These are phyloP conservation scores for Umimayanthus kanabou DNA, from an alignment of 92 coral and sea anemone genomes.

Conservation along the genomic window DNA sequence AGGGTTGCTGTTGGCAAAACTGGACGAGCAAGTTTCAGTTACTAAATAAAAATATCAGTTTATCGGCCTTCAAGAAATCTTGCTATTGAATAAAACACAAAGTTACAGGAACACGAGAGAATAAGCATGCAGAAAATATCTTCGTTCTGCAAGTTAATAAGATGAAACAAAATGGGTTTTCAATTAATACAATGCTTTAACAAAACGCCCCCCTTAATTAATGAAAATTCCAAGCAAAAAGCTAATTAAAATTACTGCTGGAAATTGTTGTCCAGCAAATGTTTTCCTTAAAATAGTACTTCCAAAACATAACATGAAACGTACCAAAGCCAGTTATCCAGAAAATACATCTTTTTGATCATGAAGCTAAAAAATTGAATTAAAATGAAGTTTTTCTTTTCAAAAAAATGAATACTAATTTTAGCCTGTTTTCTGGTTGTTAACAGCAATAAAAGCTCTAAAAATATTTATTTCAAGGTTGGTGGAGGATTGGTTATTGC, in stretches of 20 bases:
- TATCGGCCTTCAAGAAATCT: neutral
- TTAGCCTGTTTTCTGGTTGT: neutral
- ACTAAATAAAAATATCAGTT: neutral
- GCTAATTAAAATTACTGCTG: neutral
- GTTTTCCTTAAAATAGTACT: neutral
- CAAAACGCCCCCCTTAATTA: neutral
- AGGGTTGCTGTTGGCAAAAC: neutral
- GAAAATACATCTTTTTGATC: no score
- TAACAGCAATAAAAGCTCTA: neutral
- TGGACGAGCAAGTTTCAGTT: neutral
- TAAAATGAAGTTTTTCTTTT: no score
- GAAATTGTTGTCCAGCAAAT: neutral
- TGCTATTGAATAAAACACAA: neutral
- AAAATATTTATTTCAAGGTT: no score
- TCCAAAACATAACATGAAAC: neutral
- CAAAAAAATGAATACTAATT: no score
- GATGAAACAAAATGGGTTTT: neutral
- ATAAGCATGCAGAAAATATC: neutral
- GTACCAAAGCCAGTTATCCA: neutral
- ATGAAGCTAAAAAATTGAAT: neutral
- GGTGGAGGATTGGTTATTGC: neutral
- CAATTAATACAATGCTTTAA: neutral
- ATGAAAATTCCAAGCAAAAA: neutral
- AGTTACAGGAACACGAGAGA: neutral
- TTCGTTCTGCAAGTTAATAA: neutral